These are phyloP conservation scores for Crocidura indochinensis DNA, from an alignment of 2,797 vertebrate genomes.

Conservation along the genomic window DNA sequence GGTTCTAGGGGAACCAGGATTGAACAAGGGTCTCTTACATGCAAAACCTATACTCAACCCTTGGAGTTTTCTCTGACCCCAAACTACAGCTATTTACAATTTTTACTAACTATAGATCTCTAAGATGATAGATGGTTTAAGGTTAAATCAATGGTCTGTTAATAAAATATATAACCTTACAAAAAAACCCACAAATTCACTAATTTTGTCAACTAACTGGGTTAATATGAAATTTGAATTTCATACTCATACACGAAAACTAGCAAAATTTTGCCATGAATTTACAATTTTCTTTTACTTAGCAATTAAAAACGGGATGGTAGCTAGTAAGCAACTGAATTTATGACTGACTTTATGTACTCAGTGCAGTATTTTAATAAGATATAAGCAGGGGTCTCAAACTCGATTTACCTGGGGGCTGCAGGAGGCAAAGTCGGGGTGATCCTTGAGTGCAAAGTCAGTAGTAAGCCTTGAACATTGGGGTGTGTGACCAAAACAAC, in stretches of 20 bases:
- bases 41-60: too few relatives aligned
- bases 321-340: constrained; percentile 34
- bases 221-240: constrained; percentile 22
- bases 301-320: constrained; percentile 56
- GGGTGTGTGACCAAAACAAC: too few relatives aligned
- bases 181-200: constrained; percentile 58
- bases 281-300: constrained; percentile 56
- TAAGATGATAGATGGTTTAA: not conserved
- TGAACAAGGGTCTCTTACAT: too few relatives aligned
- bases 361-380: constrained; percentile 43
- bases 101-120: too few relatives aligned
- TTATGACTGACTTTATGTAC: constrained; percentile 47
- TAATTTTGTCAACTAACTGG: not conserved
- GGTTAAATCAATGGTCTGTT: constrained; percentile 39
- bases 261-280: constrained; percentile 2
- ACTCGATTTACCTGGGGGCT: too few relatives aligned
- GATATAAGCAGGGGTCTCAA: too few relatives aligned
- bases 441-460: too few relatives aligned
- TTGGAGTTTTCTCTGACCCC: too few relatives aligned
- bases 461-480: too few relatives aligned
- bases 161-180: constrained; percentile 56
- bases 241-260: constrained; percentile 68
- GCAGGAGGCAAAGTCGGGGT: too few relatives aligned
- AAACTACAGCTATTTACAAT: too few relatives aligned
- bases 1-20: too few relatives aligned